phyloP scores from a whole-genome alignment of 2,797 vertebrate species.

The Pantherophis vulpinus region DNA sequence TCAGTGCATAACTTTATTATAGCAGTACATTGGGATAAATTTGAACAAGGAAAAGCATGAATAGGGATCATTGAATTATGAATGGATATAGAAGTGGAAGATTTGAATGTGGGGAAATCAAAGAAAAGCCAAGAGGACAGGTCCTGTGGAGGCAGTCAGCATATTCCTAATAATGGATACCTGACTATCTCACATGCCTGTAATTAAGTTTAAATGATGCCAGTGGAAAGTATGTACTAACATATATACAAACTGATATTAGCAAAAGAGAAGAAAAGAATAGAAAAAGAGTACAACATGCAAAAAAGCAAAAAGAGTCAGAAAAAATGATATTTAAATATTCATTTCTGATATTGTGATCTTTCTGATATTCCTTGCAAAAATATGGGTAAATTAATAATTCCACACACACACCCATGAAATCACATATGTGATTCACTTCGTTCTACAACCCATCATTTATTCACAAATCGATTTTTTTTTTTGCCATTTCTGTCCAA shows the following conservation, averaged over 20 bases:
- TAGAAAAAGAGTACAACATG: neutral
- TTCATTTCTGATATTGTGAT: neutral
- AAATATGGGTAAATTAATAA: neutral
- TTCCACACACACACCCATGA: neutral
- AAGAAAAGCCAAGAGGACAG: neutral
- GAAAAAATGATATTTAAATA: neutral
- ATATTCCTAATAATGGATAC: neutral
- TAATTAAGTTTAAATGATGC: neutral
- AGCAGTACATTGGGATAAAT: neutral
- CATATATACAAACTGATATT: neutral
- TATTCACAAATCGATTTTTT: neutral
- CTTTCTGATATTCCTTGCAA: neutral
- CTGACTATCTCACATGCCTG: neutral
- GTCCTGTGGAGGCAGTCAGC: neutral
- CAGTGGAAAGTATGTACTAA: neutral
- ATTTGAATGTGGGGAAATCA: neutral
- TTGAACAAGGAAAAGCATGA: slow-evolving; percentile 1
- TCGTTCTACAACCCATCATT: neutral
- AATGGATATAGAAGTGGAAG: neutral
- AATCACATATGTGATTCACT: neutral
- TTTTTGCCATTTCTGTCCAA: neutral
- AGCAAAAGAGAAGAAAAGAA: neutral
- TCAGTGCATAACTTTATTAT: neutral
- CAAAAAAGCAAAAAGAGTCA: neutral
- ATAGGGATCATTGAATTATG: neutral